A percentile compares a stretch with the other conserved stretches of the same genome.
Evolutionary conservation across 2,888 invertebrate genomes (phyloP).

Genomic region (Erebia palarica): DNA sequence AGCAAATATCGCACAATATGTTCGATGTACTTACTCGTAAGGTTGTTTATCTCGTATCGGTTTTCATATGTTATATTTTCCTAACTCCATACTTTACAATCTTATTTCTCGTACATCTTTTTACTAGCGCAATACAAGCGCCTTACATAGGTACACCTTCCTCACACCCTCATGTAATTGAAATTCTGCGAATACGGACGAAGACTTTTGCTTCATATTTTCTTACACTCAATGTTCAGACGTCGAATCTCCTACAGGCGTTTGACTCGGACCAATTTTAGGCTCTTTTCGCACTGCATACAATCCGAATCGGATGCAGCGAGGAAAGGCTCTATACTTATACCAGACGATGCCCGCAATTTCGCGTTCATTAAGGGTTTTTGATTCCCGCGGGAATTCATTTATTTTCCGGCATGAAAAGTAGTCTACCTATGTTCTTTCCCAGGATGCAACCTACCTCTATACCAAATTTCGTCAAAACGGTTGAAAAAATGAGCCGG

Average conservation of each 20-base stretch:
- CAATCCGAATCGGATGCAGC: too few species aligned
- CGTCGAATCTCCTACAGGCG: neutral
- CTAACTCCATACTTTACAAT: neutral
- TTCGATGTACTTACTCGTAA: neutral
- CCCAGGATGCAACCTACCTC: too few species aligned
- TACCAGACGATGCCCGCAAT: too few species aligned
- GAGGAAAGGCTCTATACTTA: too few species aligned
- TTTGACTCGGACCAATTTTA: neutral
- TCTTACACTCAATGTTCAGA: slow-evolving; percentile 6
- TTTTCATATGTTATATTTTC: neutral
- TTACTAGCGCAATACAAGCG: neutral
- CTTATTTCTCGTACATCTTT: neutral
- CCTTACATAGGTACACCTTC: neutral
- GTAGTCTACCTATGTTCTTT: too few species aligned
- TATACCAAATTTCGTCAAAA: too few species aligned
- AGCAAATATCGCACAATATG: neutral
- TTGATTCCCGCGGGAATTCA: too few species aligned
- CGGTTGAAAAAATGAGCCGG: too few species aligned
- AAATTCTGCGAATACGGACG: slow-evolving; percentile 6
- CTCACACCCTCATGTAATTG: neutral
- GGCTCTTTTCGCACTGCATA: too few species aligned
- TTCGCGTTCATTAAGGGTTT: too few species aligned
- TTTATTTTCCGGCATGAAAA: too few species aligned
- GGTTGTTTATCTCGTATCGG: neutral
- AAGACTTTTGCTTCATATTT: neutral